These are phyloP conservation scores for Cnemophilus loriae DNA, from an alignment of 2,113 vertebrate genomes.

Conservation along the genomic window DNA sequence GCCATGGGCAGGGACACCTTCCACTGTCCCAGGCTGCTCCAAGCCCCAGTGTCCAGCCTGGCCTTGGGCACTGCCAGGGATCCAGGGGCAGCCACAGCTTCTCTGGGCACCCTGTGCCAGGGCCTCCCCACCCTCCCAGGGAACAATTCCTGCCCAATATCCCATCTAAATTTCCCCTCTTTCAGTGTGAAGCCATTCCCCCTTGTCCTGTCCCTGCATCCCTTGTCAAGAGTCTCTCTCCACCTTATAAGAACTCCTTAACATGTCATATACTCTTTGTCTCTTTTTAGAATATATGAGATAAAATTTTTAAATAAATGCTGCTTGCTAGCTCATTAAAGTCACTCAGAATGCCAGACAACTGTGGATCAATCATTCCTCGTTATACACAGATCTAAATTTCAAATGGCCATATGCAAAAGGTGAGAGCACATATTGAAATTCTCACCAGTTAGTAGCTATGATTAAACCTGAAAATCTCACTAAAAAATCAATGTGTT, in stretches of 20 bases:
- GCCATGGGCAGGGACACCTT: not conserved
- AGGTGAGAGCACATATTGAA: not conserved
- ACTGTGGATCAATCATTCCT: not conserved
- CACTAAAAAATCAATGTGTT: not conserved
- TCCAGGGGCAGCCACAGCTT: not conserved
- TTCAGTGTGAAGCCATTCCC: not conserved
- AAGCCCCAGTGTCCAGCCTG: rapidly evolving
- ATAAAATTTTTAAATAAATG: not conserved
- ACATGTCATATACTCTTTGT: not conserved
- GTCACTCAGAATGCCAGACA: not conserved
- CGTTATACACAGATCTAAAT: not conserved
- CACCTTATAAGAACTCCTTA: not conserved
- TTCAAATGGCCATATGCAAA: not conserved
- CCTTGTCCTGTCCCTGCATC: rapidly evolving
- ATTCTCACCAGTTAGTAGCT: not conserved
- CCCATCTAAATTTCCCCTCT: not conserved
- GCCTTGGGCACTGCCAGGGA: not conserved
- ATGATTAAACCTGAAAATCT: not conserved
- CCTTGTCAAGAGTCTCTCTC: rapidly evolving
- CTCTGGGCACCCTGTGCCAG: not conserved
- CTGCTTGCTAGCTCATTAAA: not conserved
- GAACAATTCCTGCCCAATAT: not conserved
- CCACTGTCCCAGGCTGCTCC: not conserved
- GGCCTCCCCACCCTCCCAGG: not conserved
- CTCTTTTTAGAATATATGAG: not conserved